Conservation (phyloP, 1,140 invertebrate species). For the Brachionus koreanus region DNA sequence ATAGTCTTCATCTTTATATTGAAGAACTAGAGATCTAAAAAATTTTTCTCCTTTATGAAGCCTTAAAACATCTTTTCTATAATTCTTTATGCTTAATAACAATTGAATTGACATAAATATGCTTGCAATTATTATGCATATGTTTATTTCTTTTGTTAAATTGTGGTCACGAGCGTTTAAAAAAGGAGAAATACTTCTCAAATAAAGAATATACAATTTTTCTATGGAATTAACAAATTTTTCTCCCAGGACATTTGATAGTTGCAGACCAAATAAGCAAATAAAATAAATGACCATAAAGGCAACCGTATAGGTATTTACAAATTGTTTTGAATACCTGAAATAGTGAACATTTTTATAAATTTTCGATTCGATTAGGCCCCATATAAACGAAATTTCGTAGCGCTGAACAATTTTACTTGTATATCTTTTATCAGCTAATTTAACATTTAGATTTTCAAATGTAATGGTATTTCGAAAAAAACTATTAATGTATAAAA, state of each 20-base stretch:
- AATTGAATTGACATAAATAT: neutral
- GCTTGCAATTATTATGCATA: neutral
- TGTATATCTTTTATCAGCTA: neutral
- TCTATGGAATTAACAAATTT: neutral
- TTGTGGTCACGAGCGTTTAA: neutral
- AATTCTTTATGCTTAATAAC: neutral
- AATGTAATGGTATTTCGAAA: neutral
- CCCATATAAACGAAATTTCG: neutral
- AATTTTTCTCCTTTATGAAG: constrained; percentile 43
- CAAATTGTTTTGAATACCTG: constrained; percentile 32
- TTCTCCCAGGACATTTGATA: neutral
- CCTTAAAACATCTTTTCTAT: neutral
- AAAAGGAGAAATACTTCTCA: neutral
- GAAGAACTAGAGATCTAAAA: neutral
- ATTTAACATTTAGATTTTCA: neutral
- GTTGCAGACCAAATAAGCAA: neutral
- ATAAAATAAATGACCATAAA: constrained; percentile 44
- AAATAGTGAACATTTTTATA: constrained; percentile 35
- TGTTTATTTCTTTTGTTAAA: neutral
- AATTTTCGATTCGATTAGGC: neutral
- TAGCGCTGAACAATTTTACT: neutral
- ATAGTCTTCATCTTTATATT: constrained; percentile 21
- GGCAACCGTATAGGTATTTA: constrained; percentile 38
- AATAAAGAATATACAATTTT: neutral
- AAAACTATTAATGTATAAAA: neutral